phyloP scores from a whole-genome alignment of 2,113 vertebrate genomes.

The Pelecanus crispus region DNA sequence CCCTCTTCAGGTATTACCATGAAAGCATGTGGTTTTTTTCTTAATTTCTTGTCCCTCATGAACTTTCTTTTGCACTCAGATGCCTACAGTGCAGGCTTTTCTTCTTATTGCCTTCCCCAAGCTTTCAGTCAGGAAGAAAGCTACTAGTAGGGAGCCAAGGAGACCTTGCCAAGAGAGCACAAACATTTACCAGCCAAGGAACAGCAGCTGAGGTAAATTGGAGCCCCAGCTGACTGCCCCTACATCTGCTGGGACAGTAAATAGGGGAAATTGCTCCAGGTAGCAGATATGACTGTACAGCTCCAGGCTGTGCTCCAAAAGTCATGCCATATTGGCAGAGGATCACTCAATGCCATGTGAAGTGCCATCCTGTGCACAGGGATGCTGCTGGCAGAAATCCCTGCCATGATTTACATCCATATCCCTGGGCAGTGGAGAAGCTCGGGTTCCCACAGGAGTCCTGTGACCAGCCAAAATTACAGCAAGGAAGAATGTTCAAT shows the following conservation, averaged over 20 bases:
- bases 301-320: not conserved
- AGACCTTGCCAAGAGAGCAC: not conserved
- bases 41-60: not conserved
- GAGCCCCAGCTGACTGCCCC: not conserved
- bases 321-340: not conserved
- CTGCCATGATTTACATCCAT: not conserved
- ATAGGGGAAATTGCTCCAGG: not conserved
- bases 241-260: not conserved
- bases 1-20: not conserved
- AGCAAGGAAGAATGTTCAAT: not conserved
- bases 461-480: not conserved
- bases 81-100: not conserved
- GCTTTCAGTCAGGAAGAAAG: not conserved
- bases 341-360: not conserved
- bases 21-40: not conserved
- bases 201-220: not conserved
- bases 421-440: not conserved
- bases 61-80: not conserved
- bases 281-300: not conserved
- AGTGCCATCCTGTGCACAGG: not conserved
- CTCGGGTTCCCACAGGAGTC: not conserved
- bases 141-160: rapidly evolving
- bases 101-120: not conserved
- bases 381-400: not conserved
- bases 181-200: not conserved